phyloP scores from a whole-genome alignment of 2,888 invertebrate genomes.

The Drosophila merina region DNA sequence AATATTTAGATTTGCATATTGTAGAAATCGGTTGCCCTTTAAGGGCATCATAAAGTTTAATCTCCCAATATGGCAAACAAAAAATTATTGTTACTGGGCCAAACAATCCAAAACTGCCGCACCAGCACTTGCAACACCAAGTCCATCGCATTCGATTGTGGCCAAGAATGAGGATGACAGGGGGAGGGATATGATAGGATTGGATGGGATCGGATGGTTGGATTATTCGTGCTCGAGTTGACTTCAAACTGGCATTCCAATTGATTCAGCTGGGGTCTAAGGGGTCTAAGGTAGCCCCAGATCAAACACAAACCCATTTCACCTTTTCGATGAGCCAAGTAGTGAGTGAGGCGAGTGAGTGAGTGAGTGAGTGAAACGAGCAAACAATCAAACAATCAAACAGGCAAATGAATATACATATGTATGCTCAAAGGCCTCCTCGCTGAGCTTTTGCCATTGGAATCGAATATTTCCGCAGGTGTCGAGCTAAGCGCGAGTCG shows the following conservation, averaged over 20 bases:
- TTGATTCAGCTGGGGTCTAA: conserved; percentile 63
- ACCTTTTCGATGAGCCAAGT: conserved; percentile 63
- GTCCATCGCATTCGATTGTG: conserved; percentile 24
- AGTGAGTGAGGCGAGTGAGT: conserved; percentile 38
- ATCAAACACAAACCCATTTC: conserved; percentile 54
- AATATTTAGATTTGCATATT: conserved; percentile 23
- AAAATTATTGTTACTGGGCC: conserved; percentile 33
- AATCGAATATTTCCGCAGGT: conserved; percentile 76
- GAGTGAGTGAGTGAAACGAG: conserved; percentile 6
- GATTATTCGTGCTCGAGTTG: conserved; percentile 47
- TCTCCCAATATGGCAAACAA: conserved; percentile 36
- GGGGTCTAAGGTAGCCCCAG: conserved; percentile 47
- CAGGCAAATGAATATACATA: conserved; percentile 23
- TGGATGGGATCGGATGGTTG: conserved; percentile 36
- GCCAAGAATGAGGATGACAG: conserved; percentile 1
- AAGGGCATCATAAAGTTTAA: conserved; percentile 39
- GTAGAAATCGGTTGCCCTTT: conserved; percentile 10
- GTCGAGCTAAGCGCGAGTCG: conserved; percentile 55
- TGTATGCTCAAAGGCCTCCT: conserved; percentile 37
- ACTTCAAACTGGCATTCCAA: conserved; percentile 66
- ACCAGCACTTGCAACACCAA: conserved; percentile 1
- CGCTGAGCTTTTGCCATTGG: conserved; percentile 27
- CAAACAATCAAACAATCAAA: conserved; percentile 7
- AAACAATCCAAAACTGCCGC: conserved; percentile 5
- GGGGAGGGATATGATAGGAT: conserved; percentile 22